Percentiles rank a stretch among this genome's conserved stretches.
Evolutionary conservation across 2,797 vertebrate species (phyloP).

Genomic region (Melanotaenia boesemani): DNA sequence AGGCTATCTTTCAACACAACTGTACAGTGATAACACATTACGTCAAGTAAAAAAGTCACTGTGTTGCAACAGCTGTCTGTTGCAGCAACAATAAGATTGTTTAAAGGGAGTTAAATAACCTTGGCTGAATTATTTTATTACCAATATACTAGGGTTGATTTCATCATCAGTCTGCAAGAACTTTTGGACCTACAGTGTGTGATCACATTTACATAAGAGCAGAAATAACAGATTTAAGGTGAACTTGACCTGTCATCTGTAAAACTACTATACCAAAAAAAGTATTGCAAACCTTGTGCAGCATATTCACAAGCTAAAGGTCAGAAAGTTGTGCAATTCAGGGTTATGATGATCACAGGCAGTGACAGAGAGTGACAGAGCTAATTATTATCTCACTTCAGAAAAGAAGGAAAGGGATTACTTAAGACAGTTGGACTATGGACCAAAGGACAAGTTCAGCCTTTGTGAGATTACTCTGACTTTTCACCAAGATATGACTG

Average conservation of each 20-base stretch:
- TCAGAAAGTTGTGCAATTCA: conserved; percentile 5
- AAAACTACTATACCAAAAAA: conserved; percentile 12
- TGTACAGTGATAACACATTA: conserved; percentile 45
- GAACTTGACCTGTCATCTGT: not conserved
- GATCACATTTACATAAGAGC: conserved; percentile 7
- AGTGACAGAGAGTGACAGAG: conserved; percentile 6
- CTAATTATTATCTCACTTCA: conserved; percentile 6
- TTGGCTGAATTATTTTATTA: conserved; percentile 35
- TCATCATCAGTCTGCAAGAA: conserved; percentile 20
- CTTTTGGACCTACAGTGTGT: conserved; percentile 4
- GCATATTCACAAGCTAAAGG: conserved; percentile 24
- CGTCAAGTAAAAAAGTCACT: conserved; percentile 48
- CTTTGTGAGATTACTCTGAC: not conserved
- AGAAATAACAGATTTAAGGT: conserved; percentile 21
- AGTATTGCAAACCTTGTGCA: not conserved
- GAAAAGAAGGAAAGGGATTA: not conserved
- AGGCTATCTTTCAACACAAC: conserved; percentile 43
- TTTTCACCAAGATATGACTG: not conserved
- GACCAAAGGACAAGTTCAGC: not conserved
- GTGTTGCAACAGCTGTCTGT: conserved; percentile 53
- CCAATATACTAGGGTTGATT: conserved; percentile 7
- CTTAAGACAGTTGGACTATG: not conserved
- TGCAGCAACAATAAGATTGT: conserved; percentile 42
- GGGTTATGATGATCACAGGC: not conserved
- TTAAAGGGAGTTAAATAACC: conserved; percentile 37